Conservation (phyloP, 1,140 invertebrate species). For the Euura saliciscinereae region DNA sequence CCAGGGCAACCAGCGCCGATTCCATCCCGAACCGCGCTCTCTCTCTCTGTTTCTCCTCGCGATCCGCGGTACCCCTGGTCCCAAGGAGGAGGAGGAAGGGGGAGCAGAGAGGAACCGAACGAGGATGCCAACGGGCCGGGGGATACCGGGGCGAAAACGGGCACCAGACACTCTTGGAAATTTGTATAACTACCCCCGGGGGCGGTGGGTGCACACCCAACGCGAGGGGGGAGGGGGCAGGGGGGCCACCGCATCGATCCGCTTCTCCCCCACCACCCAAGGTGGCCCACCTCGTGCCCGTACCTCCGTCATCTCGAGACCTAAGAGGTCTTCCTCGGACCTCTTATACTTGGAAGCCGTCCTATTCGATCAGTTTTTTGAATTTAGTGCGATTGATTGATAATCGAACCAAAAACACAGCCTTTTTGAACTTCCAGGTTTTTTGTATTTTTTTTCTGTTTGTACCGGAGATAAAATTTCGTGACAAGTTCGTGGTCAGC, state of each 20-base stretch:
- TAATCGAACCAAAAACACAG: too few species aligned
- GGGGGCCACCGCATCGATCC: constrained; percentile 9
- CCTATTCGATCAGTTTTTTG: too few species aligned
- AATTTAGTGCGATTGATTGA: too few species aligned
- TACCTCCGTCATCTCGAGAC: too few species aligned
- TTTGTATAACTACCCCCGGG: constrained; percentile 60
- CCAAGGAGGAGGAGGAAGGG: constrained; percentile 32
- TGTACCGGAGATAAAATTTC: too few species aligned
- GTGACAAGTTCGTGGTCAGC: too few species aligned
- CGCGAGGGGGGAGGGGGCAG: constrained; percentile 14
- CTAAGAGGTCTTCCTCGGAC: too few species aligned
- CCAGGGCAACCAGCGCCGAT: constrained; percentile 47
- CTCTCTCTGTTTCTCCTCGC: constrained; percentile 51
- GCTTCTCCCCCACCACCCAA: background rate
- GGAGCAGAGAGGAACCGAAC: constrained; percentile 33
- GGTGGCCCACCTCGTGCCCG: too few species aligned
- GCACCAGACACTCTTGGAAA: constrained; percentile 57
- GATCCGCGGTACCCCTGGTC: constrained; percentile 35
- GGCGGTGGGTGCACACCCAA: constrained; percentile 30
- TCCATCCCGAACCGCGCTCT: constrained; percentile 30
- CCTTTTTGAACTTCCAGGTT: too few species aligned
- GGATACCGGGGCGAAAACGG: constrained; percentile 25
- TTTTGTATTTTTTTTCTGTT: too few species aligned
- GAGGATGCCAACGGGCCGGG: constrained; percentile 21
- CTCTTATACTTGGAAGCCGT: too few species aligned